Base-by-base conservation (phyloP, 1,140 invertebrate species). In the Trissolcus basalis region DNA sequence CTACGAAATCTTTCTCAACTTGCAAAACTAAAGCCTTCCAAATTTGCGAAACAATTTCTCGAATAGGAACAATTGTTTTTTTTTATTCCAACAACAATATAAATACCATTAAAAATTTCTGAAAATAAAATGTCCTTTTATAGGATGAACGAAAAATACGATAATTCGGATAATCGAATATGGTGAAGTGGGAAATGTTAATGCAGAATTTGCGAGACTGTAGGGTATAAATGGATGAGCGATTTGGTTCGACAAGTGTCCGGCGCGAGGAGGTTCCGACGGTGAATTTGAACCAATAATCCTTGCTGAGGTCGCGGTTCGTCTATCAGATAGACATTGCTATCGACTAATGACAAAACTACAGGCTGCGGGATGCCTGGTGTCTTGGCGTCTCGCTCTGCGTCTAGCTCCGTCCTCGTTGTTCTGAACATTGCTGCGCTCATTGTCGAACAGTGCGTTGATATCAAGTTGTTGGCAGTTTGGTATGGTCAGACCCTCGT, bases 291-390 rank as follows among this genome's bases (percentile, higher is more conserved):
- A 83, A 82, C 85, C 86, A 86, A 88, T 88, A 87, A 87, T 88
- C 86, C 84, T 82, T 69, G 83, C 78, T 80, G 83, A 74, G 82
- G 67, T 61, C 70, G 78, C 74, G 67, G 65, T 77, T 80, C 82
- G 81, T 86, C 84, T 83, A 84, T 88, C 85, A 47, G 82, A 80
- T 78, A 80, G 82, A 83, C 74, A 75, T 69, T 79, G 85, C 83
- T 88, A 86, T 87, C 83, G 85, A 83, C 85, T 88, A 88, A 88
- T 88, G 86, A 88, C 86, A 88, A 88, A 88, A 88, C 86, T 88
- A 88, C 85, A 88, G 86, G 85, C 83, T 83, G 80, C 81, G 82
- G 82, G 77, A 77, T 71, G 74, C 78, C 81, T 65, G 56, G 12
- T 48, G 47, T 39, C n/a, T 47, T 27, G 63, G 65, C 14, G 35